Base-by-base conservation (phyloP, 2,888 invertebrate genomes). In the Chrysomela aeneicollis region DNA sequence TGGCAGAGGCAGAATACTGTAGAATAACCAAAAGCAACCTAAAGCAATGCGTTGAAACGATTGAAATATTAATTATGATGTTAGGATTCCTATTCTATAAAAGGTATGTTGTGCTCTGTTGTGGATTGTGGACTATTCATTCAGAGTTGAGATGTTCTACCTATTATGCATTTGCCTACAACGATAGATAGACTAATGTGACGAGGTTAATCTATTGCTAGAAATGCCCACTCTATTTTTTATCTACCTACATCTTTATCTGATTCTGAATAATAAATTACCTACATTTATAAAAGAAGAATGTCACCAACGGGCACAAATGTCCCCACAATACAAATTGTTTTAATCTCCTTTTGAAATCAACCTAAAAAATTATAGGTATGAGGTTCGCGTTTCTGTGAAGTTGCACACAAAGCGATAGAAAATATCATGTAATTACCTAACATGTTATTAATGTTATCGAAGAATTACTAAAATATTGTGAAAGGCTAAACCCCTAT, bases 401-500 rank as follows among this genome's bases (percentile, higher is more conserved):
- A 54, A 60, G 51, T 59, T 63, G 49, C 37, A 59, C 62, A 63
- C 47, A 60, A 63, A 52, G 63, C 54, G 60, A 67, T 68, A 61
- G 60, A 55, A 64, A 68, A 63, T 66, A 70, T 62, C 66, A 64
- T 67, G 64, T 66, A 65, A 66, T 64, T 70, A 65, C 59, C 59
- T 65, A 55, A 51, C 65, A 59, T 60, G 57, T 70, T 68, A 68
- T 67, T 67, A 69, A 67, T 70, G 64, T 68, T 69, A 69, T 72
- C 68, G 58, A 68, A 66, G 66, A 62, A 51, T 60, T 49, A 59
- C 58, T 54, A 60, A 61, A 69, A 72, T 61, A 67, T 70, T 63
- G 69, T 68, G 71, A 72, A 72, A 70, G 65, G 57, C 63, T 64
- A 59, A 59, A 63, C 68, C 68, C 67, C 72, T 72, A 74, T 75